Conservation (phyloP, 2,888 invertebrate genomes). For the Oligia strigilis region DNA sequence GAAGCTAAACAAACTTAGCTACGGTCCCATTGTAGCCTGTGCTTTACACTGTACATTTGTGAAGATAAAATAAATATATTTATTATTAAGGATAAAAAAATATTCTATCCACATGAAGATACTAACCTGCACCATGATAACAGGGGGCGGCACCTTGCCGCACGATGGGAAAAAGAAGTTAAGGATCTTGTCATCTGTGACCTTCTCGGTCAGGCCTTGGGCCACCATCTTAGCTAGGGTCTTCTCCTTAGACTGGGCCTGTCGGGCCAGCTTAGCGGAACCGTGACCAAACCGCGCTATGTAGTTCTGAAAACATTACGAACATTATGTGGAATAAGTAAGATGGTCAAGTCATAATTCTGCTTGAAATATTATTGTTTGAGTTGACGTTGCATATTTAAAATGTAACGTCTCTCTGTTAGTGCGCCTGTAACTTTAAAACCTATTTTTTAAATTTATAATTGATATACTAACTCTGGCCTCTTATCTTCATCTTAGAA, state of each 20-base stretch:
- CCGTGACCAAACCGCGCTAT: slow-evolving; percentile 99
- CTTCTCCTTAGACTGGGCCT: slow-evolving; percentile 99
- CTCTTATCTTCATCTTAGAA: no score
- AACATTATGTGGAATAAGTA: neutral
- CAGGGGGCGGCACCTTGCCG: slow-evolving; percentile 99
- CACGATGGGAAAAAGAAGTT: slow-evolving; percentile 99
- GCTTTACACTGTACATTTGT: neutral
- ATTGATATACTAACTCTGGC: no score
- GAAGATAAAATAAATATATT: neutral
- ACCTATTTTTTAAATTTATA: no score
- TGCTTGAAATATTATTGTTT: neutral
- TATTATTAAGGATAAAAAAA: neutral
- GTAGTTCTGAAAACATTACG: slow-evolving; percentile 93
- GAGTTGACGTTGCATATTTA: slow-evolving; percentile 27
- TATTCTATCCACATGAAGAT: neutral
- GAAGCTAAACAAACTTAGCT: no score
- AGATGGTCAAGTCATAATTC: neutral
- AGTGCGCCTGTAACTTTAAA: neutral
- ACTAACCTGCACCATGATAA: slow-evolving; percentile 98
- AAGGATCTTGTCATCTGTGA: slow-evolving; percentile 96
- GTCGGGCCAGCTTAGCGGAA: slow-evolving; percentile 99
- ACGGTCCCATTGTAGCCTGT: no score
- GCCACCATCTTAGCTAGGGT: slow-evolving; percentile 99
- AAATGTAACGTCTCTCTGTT: slow-evolving; percentile 11
- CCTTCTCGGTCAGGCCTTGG: slow-evolving; percentile 98